Percentiles rank a stretch among this genome's conserved stretches.
Evolutionary conservation across 2,797 vertebrate species (phyloP).

Genomic region (Myotis findleyi): DNA sequence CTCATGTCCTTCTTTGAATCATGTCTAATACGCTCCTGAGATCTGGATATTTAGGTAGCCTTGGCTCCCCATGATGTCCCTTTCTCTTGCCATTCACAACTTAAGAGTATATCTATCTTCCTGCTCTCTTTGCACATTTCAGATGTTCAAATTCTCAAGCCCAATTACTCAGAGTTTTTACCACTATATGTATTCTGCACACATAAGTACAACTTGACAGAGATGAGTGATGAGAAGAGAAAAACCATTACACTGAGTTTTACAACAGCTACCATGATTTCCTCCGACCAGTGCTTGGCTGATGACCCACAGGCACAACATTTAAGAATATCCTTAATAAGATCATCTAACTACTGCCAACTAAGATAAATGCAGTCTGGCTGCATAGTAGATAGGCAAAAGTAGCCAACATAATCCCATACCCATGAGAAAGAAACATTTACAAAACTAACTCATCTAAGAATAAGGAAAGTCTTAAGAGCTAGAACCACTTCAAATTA

Average conservation of each 20-base stretch:
- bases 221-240: background rate
- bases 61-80: background rate
- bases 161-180: background rate
- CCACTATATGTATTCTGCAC: background rate
- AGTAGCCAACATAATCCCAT: background rate
- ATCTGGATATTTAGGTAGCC: background rate
- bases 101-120: background rate
- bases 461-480: background rate
- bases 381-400: background rate
- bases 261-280: background rate
- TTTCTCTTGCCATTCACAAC: background rate
- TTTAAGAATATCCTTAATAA: conserved; percentile 7
- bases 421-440: background rate
- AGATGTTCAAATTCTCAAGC: background rate
- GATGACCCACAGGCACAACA: background rate
- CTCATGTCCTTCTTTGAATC: background rate
- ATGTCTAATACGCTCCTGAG: background rate
- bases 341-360: background rate
- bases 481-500: background rate
- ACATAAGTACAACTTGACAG: background rate
- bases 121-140: background rate
- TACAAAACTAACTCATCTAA: background rate
- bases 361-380: background rate
- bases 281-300: background rate
- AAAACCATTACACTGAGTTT: background rate